Evolutionary conservation across 2,113 vertebrate species (phyloP).

Genomic region (Mustelus asterias): DNA sequence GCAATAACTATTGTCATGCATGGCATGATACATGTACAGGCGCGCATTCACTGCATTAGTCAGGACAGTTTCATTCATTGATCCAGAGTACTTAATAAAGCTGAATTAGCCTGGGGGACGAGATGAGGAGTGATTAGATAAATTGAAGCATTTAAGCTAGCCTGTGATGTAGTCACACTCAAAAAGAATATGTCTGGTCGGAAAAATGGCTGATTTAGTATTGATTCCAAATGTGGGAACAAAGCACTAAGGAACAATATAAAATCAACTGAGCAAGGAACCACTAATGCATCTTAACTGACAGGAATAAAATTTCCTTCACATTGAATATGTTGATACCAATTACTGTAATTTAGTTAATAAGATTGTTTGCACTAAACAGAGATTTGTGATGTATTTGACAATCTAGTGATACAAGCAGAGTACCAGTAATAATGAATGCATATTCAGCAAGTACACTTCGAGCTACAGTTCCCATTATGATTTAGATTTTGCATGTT

Average conservation of each 20-base stretch:
- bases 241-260: background rate
- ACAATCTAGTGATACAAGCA: background rate
- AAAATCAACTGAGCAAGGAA: background rate
- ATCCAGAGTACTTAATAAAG: background rate
- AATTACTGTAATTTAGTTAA: background rate
- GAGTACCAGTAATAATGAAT: background rate
- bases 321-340: background rate
- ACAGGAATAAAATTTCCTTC: background rate
- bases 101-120: background rate
- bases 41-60: background rate
- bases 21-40: background rate
- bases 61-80: background rate
- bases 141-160: background rate
- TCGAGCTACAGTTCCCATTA: background rate
- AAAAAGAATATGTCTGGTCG: background rate
- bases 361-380: slow-evolving; percentile 12
- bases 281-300: background rate
- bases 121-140: background rate
- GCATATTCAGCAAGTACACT: background rate
- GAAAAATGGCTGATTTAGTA: background rate
- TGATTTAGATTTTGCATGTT: background rate
- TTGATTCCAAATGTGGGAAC: background rate
- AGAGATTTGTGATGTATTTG: background rate
- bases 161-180: background rate
- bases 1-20: background rate